A percentile compares a stretch with the other conserved stretches of the same genome.
phyloP scores from a whole-genome alignment of 2,797 vertebrate species.

The Peromyscus melanophrys region DNA sequence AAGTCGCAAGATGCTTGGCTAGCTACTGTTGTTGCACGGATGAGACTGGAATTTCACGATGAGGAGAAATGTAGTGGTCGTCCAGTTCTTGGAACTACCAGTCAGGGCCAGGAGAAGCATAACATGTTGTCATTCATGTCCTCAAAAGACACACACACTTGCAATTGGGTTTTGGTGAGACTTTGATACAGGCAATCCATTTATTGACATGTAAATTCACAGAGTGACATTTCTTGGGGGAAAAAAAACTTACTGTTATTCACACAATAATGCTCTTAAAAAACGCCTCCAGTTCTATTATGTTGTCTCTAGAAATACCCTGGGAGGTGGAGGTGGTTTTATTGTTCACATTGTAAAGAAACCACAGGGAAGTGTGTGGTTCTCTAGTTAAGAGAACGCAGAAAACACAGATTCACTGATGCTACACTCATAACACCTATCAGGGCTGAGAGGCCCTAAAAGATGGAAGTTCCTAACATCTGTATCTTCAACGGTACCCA shows the following conservation, averaged over 20 bases:
- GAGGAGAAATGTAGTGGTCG: not conserved
- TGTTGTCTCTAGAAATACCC: not conserved
- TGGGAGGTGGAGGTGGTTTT: not conserved
- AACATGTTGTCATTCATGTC: not conserved
- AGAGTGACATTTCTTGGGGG: not conserved
- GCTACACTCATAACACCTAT: not conserved
- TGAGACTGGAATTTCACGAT: conserved; percentile 5
- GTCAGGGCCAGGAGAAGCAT: not conserved
- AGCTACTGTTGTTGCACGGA: not conserved
- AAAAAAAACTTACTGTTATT: not conserved
- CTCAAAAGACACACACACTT: not conserved
- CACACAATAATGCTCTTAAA: not conserved
- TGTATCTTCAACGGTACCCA: not conserved
- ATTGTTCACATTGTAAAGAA: conserved; percentile 22
- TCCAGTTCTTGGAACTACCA: not conserved
- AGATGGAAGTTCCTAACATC: not conserved
- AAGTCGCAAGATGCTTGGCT: not conserved
- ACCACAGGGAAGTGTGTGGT: not conserved
- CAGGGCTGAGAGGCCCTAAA: not conserved
- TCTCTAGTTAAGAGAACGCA: not conserved
- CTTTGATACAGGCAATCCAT: not conserved
- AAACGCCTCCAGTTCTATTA: not conserved
- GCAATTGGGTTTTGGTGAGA: conserved; percentile 13
- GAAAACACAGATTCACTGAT: not conserved
- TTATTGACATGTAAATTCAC: not conserved